phyloP scores from a whole-genome alignment of 2,888 invertebrate genomes.

The Cheilosia pagana region DNA sequence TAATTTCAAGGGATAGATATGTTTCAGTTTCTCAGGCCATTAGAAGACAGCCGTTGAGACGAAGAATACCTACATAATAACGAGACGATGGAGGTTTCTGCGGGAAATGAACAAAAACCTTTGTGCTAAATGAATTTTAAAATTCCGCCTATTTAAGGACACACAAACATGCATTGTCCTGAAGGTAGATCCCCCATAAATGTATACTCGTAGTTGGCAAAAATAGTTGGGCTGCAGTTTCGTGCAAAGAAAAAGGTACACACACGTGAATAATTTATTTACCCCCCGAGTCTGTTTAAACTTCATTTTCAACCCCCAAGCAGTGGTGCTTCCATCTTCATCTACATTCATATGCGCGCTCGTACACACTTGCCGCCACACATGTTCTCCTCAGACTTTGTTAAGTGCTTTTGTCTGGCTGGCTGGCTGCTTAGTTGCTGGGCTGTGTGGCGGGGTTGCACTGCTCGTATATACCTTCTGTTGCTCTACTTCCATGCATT shows the following conservation, averaged over 20 bases:
- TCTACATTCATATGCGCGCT: constrained; percentile 28
- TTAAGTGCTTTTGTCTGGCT: constrained; percentile 74
- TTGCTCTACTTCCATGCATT: constrained; percentile 56
- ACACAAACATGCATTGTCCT: constrained; percentile 39
- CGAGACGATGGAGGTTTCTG: constrained; percentile 28
- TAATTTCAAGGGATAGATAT: constrained; percentile 24
- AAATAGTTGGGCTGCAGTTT: constrained; percentile 51
- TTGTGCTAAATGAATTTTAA: constrained; percentile 63
- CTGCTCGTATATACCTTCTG: constrained; percentile 16
- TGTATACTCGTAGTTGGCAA: constrained; percentile 33
- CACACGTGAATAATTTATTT: constrained; percentile 67
- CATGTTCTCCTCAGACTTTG: constrained; percentile 71
- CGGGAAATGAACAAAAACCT: constrained; percentile 53
- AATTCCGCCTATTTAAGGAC: constrained; percentile 62
- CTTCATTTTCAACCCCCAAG: constrained; percentile 54
- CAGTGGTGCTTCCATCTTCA: constrained; percentile 44
- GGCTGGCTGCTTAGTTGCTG: constrained; percentile 58
- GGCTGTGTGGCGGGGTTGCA: constrained; percentile 25
- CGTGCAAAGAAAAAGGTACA: constrained; percentile 56
- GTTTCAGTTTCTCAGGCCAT: constrained; percentile 22
- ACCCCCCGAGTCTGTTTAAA: constrained; percentile 64
- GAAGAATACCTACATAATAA: not conserved
- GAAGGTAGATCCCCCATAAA: constrained; percentile 30
- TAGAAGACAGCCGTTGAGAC: constrained; percentile 37
- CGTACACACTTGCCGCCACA: constrained; percentile 61